Evolutionary conservation across 2,797 vertebrate species (phyloP), one percentile per base, ranked within the genome.

Genomic region (Peromyscus nudipes): DNA sequence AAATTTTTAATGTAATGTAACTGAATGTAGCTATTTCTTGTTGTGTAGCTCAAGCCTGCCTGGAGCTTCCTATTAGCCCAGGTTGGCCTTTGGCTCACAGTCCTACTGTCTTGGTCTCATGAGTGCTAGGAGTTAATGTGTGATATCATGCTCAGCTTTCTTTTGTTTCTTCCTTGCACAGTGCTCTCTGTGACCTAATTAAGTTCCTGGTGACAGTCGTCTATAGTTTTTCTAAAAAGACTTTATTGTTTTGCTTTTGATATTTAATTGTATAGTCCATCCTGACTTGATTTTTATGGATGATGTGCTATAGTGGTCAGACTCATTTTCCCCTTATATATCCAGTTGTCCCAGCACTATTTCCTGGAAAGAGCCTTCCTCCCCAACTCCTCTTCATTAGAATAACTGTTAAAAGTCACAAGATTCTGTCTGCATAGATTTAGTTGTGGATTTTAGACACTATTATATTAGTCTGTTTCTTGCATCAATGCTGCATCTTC

Each of bases 231-330:
- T 64, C 77, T 60, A 40, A 60, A 60, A 93, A 92, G 6, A 34
- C 31, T 80, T 92, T 90, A 55, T 82, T 92, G 21, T 96, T 95
- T 96, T 81, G 49, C 49, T 90, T 95, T 89, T 97, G 40, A 81
- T 95, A 31, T 90, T 93, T 93, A 76, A 25, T 77, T 95, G 1
- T 83, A 52, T 11, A 67, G 46, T 34, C 34, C 46, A 81, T 57
- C 85, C 94, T 86, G 13, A 90, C 11, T 92, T 93, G 12, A 81
- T 89, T 87, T 96, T 91, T 88, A 11, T 60, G 46, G 76, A 55
- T 84, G 34, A 9, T 60, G 13, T 96, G 13, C 9, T 79, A 16
- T n/a, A 83, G 57, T 23, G 57, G 31, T 89, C 27, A 92, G 37
- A 84, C 87, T 83, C 9, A 52, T 29, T 90, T 71, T 84, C 46